A percentile compares a stretch with the other conserved stretches of the same genome.
These are phyloP conservation scores for Monochamus alternatus DNA, from an alignment of 2,888 invertebrate genomes.

Conservation along the genomic window DNA sequence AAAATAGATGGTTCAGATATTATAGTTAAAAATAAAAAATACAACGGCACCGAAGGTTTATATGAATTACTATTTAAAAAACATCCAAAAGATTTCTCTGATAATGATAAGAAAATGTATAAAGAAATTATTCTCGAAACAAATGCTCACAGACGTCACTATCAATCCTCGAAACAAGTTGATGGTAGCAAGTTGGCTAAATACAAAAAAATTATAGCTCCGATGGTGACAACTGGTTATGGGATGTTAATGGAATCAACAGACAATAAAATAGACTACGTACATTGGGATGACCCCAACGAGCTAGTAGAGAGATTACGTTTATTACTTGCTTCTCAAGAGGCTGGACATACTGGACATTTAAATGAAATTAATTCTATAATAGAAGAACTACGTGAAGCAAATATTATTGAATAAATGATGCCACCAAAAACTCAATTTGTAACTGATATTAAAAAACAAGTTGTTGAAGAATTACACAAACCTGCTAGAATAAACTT, in stretches of 20 bases:
- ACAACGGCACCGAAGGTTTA: conserved; percentile 3
- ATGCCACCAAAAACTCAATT: too few relatives aligned
- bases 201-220: conserved; percentile 8
- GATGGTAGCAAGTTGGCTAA: conserved; percentile 17
- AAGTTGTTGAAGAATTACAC: too few relatives aligned
- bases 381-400: conserved; percentile 58
- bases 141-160: conserved; percentile 24
- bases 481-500: too few relatives aligned
- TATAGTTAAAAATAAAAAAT: conserved; percentile 23
- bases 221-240: too few relatives aligned
- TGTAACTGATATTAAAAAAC: too few relatives aligned
- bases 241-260: background rate
- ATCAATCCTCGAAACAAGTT: conserved; percentile 13
- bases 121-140: conserved; percentile 14
- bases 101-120: background rate
- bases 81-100: background rate
- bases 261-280: conserved; percentile 39
- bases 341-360: conserved; percentile 59
- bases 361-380: conserved; percentile 65
- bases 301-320: conserved; percentile 61
- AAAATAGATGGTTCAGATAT: conserved; percentile 17
- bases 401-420: conserved; percentile 23
- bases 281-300: conserved; percentile 51
- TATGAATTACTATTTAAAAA: conserved; percentile 2
- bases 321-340: conserved; percentile 58